phyloP scores from a whole-genome alignment of 2,797 vertebrate species.

The Hephaestus fuliginosus region DNA sequence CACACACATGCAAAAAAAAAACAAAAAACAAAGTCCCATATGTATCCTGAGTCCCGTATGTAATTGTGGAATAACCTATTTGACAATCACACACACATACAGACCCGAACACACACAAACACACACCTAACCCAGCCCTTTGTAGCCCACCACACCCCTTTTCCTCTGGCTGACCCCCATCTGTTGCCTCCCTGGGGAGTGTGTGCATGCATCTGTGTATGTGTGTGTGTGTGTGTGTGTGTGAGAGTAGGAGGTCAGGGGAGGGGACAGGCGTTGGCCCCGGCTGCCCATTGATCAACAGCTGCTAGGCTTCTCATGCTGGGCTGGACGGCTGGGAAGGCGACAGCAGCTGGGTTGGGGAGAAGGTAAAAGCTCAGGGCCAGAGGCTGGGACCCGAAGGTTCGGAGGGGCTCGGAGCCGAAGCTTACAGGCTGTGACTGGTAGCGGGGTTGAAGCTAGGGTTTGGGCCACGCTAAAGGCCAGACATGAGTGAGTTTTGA shows the following conservation, averaged over 20 bases:
- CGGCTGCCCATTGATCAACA: conserved; percentile 86
- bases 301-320: conserved; percentile 88
- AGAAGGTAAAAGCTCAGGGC: conserved; percentile 69
- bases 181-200: conserved; percentile 84
- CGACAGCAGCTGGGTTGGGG: conserved; percentile 80
- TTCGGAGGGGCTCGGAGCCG: conserved; percentile 26
- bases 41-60: conserved; percentile 10
- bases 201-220: conserved; percentile 66
- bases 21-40: neutral
- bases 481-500: conserved; percentile 46
- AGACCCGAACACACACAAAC: conserved; percentile 31
- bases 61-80: conserved; percentile 33
- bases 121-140: conserved; percentile 77
- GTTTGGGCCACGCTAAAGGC: conserved; percentile 20
- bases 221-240: conserved; percentile 55
- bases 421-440: conserved; percentile 1
- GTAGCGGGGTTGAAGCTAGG: conserved; percentile 30
- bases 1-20: conserved; percentile 8
- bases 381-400: conserved; percentile 63
- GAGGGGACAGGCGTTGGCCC: conserved; percentile 83
- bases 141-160: conserved; percentile 71
- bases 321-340: conserved; percentile 81
- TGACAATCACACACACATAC: conserved; percentile 43
- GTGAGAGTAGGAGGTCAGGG: conserved; percentile 74
- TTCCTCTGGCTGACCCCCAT: conserved; percentile 86